Conservation (phyloP, 2,888 invertebrate genomes). For the Choreutis nemorana region DNA sequence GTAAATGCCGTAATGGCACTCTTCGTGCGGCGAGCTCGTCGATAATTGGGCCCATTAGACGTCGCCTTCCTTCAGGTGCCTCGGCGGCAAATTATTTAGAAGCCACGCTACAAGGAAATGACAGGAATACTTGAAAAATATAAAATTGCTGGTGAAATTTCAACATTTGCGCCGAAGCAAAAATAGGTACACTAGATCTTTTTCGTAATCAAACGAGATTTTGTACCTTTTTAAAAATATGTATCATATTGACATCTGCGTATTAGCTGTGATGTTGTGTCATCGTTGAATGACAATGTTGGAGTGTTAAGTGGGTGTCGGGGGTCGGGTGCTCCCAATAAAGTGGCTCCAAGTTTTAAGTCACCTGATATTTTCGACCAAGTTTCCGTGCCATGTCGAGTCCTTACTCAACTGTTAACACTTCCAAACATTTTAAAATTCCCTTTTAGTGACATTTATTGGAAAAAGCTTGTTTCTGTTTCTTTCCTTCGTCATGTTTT, state of each 20-base stretch:
- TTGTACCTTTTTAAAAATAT: too few relatives aligned
- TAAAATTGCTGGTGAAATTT: too few relatives aligned
- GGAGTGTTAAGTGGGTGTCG: neutral
- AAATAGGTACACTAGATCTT: too few relatives aligned
- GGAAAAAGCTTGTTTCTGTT: slow-evolving; percentile 15
- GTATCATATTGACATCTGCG: too few relatives aligned
- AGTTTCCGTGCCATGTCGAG: slow-evolving; percentile 21
- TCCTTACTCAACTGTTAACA: slow-evolving; percentile 8
- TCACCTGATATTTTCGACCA: slow-evolving; percentile 24
- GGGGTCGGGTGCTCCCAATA: slow-evolving; percentile 6
- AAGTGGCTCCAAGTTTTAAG: slow-evolving; percentile 17
- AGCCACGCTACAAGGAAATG: too few relatives aligned
- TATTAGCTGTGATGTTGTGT: too few relatives aligned
- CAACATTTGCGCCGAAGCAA: too few relatives aligned
- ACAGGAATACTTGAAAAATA: too few relatives aligned
- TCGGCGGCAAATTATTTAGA: slow-evolving; percentile 33
- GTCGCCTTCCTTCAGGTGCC: slow-evolving; percentile 42
- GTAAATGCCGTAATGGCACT: slow-evolving; percentile 48
- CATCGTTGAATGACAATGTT: too few relatives aligned
- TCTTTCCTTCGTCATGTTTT: too few relatives aligned
- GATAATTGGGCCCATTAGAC: slow-evolving; percentile 55
- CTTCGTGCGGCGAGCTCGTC: slow-evolving; percentile 32
- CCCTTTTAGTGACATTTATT: slow-evolving; percentile 16
- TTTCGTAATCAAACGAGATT: too few relatives aligned
- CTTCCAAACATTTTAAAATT: slow-evolving; percentile 19